A percentile compares a stretch with the other conserved stretches of the same genome.
These are phyloP conservation scores for Beris chalybata DNA, from an alignment of 2,888 invertebrate genomes.

Conservation along the genomic window DNA sequence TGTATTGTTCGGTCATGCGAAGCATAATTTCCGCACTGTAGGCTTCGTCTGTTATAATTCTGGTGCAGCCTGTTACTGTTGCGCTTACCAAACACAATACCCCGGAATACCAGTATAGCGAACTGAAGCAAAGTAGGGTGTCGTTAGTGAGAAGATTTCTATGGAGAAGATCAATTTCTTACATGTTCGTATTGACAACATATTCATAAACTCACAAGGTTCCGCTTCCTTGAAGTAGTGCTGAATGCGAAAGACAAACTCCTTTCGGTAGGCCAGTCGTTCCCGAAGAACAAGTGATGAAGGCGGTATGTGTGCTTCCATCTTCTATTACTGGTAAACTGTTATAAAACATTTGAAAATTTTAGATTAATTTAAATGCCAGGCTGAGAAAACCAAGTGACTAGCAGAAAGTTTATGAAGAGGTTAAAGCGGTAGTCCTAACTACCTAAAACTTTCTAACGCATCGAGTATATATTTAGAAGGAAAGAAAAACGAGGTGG, in stretches of 20 bases:
- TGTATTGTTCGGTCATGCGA: slow-evolving; percentile 16
- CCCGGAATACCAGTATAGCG: slow-evolving; percentile 44
- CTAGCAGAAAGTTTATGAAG: too few relatives aligned
- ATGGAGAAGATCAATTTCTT: not conserved
- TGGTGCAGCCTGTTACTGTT: slow-evolving; percentile 21
- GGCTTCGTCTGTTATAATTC: slow-evolving; percentile 28
- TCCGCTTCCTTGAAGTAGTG: slow-evolving; percentile 40
- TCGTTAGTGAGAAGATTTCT: not conserved
- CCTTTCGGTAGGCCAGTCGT: slow-evolving; percentile 52
- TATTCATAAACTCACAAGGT: not conserved
- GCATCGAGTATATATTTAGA: too few relatives aligned
- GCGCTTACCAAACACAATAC: slow-evolving; percentile 24
- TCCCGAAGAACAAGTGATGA: slow-evolving; percentile 51
- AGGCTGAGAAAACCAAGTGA: too few relatives aligned
- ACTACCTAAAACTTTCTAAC: too few relatives aligned
- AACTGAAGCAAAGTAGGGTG: slow-evolving; percentile 41
- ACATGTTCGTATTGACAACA: not conserved
- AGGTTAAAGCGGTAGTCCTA: too few relatives aligned
- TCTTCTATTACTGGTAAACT: slow-evolving; percentile 12
- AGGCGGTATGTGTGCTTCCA: slow-evolving; percentile 47
- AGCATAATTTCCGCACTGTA: slow-evolving; percentile 22
- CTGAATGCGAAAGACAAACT: slow-evolving; percentile 47
- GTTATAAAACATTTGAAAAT: too few relatives aligned
- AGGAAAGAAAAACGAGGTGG: too few relatives aligned
- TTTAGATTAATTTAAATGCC: too few relatives aligned